Conservation (phyloP, 2,797 vertebrate genomes). For the Bradypodion pumilum region DNA sequence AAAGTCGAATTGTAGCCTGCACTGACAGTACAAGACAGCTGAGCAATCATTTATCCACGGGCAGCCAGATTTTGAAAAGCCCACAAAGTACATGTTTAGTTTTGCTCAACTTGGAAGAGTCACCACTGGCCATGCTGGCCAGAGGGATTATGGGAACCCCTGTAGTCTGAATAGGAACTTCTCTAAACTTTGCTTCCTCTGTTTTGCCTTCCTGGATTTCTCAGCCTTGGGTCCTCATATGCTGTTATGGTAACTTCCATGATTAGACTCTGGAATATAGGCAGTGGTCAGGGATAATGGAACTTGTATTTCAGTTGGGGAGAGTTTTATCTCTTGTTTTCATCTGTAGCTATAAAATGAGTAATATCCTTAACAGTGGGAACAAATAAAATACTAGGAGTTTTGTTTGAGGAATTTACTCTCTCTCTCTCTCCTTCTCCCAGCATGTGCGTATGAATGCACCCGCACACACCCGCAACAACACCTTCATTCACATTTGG, state of each 20-base stretch:
- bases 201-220: neutral
- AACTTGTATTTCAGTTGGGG: neutral
- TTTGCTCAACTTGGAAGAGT: neutral
- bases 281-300: neutral
- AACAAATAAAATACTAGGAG: too few relatives aligned
- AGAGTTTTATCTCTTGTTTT: too few relatives aligned
- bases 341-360: too few relatives aligned
- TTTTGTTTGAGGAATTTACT: too few relatives aligned
- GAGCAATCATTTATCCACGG: neutral
- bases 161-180: neutral
- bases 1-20: conserved; percentile 55
- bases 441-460: too few relatives aligned
- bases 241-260: neutral
- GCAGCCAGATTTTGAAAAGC: neutral
- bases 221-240: neutral
- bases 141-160: neutral
- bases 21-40: conserved; percentile 24
- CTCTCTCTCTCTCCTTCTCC: too few relatives aligned
- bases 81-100: neutral
- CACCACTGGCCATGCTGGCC: too few relatives aligned
- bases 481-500: too few relatives aligned
- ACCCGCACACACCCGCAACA: too few relatives aligned
- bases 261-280: neutral
- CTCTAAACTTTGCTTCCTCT: neutral
- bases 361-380: too few relatives aligned